A percentile compares a stretch with the other conserved stretches of the same genome.
Evolutionary conservation across 2,113 vertebrate genomes (phyloP).

Genomic region (Typhlomys cinereus): DNA sequence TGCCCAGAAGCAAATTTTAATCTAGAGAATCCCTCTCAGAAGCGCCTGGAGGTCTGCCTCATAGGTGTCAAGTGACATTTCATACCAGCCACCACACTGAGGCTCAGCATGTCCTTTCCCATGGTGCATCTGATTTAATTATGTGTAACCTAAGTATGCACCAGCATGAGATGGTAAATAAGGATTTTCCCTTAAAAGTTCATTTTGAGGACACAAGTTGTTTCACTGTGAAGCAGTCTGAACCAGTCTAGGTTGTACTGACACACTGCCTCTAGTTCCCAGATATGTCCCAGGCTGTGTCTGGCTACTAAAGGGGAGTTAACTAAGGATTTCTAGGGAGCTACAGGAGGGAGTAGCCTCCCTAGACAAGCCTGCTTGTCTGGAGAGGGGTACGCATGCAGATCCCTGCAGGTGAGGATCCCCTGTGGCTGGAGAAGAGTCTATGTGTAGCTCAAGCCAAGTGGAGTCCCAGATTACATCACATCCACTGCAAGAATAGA

Average conservation of each 20-base stretch:
- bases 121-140: neutral
- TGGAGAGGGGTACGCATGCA: neutral
- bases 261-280: neutral
- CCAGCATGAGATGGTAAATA: too few species aligned
- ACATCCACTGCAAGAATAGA: too few species aligned
- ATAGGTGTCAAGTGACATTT: too few species aligned
- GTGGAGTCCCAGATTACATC: neutral
- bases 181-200: neutral
- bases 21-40: too few species aligned
- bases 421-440: neutral
- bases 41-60: too few species aligned
- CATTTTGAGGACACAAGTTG: neutral
- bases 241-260: too few species aligned
- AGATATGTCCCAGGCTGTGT: neutral
- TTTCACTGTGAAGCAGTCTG: neutral
- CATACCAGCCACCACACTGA: too few species aligned
- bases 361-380: neutral
- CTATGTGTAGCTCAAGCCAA: neutral
- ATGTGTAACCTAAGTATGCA: neutral
- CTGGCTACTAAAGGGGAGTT: neutral
- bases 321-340: neutral
- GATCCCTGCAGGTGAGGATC: too few species aligned
- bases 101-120: neutral
- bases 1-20: too few species aligned
- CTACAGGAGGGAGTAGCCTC: neutral